Conservation (phyloP, 2,888 invertebrate species). For the Idaea dimidiata region DNA sequence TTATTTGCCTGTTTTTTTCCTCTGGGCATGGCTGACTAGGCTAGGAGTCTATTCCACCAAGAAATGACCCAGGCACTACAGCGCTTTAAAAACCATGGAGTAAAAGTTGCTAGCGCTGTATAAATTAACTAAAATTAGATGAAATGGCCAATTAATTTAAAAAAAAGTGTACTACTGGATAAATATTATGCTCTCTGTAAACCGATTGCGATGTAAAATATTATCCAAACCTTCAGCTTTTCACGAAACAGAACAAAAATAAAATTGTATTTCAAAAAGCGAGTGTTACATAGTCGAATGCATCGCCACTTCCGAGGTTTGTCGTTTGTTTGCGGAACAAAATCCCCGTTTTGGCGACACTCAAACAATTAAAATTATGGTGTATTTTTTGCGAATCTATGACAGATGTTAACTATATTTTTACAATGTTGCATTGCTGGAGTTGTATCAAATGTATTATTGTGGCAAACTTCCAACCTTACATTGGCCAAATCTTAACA, state of each 20-base stretch:
- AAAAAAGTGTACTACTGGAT: background rate
- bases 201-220: background rate
- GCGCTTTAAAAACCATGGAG: too few relatives aligned
- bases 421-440: background rate
- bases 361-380: constrained; percentile 5
- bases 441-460: constrained; percentile 13
- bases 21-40: too few relatives aligned
- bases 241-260: background rate
- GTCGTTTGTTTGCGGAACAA: background rate
- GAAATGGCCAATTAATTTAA: too few relatives aligned
- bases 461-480: constrained; percentile 1
- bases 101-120: too few relatives aligned
- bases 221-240: background rate
- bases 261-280: background rate
- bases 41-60: too few relatives aligned
- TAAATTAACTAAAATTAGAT: too few relatives aligned
- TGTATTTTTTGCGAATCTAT: background rate
- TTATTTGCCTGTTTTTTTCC: too few relatives aligned
- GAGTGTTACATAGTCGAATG: constrained; percentile 7
- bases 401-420: constrained; percentile 1
- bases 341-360: background rate
- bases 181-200: background rate
- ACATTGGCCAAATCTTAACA: constrained; percentile 1
- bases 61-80: too few relatives aligned
- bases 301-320: background rate